phyloP scores from a whole-genome alignment of 2,797 vertebrate genomes.

The Gallinago nigripennis region DNA sequence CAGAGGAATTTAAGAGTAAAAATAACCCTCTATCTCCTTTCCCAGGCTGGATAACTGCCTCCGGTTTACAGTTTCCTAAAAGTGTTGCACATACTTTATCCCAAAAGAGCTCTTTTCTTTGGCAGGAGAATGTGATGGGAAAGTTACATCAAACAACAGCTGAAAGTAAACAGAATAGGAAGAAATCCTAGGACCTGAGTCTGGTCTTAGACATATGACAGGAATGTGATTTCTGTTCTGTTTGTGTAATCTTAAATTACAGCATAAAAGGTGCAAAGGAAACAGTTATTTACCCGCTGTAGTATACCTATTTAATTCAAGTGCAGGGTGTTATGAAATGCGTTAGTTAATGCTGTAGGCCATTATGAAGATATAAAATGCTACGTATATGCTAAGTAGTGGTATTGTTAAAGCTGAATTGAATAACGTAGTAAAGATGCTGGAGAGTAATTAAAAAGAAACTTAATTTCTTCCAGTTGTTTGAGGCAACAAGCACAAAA shows the following conservation, averaged over 20 bases:
- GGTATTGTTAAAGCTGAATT: neutral
- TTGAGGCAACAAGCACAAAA: neutral
- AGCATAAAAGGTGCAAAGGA: neutral
- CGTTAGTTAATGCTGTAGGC: neutral
- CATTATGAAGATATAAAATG: neutral
- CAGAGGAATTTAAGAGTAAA: constrained; percentile 36
- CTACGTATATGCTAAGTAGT: neutral
- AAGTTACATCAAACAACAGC: neutral
- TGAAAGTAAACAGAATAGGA: neutral
- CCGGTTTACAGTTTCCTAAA: neutral
- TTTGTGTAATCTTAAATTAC: neutral
- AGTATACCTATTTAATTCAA: constrained; percentile 7
- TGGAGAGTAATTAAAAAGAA: constrained; percentile 32
- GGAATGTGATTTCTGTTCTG: neutral
- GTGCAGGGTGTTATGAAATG: neutral
- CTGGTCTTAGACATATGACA: neutral
- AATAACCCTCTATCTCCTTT: constrained; percentile 45
- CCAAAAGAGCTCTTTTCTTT: neutral
- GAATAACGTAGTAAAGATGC: neutral
- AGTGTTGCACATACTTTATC: neutral
- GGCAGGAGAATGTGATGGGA: accelerated
- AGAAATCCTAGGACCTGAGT: neutral
- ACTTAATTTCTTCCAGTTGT: constrained; percentile 10
- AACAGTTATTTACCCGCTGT: neutral
- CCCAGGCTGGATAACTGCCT: neutral